Evolutionary conservation across 2,113 vertebrate species (phyloP).

Genomic region (Pluvianellus socialis): DNA sequence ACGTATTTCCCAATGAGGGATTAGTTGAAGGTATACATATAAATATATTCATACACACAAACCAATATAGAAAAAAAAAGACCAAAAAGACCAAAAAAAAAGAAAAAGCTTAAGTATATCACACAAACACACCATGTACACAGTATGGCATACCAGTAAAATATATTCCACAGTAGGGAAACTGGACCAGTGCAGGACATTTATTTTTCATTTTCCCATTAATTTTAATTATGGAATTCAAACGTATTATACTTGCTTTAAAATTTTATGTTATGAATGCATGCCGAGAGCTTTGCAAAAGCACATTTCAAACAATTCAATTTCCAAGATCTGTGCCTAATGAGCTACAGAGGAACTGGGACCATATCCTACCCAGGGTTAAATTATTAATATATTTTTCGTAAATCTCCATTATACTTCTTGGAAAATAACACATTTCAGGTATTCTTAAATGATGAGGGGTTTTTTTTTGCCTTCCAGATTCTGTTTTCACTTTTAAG

Average conservation of each 20-base stretch:
- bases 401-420: not conserved
- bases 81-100: not conserved
- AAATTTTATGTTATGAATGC: slow-evolving; percentile 68
- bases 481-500: not conserved
- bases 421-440: slow-evolving; percentile 51
- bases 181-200: slow-evolving; percentile 35
- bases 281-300: slow-evolving; percentile 66
- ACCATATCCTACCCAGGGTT: slow-evolving; percentile 29
- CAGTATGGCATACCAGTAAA: not conserved
- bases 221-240: slow-evolving; percentile 79
- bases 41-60: not conserved
- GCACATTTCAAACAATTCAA: slow-evolving; percentile 70
- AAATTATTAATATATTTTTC: slow-evolving; percentile 66
- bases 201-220: slow-evolving; percentile 75
- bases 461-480: not conserved
- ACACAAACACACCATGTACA: not conserved
- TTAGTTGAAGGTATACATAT: not conserved
- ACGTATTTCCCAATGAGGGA: not conserved
- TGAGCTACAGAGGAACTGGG: slow-evolving; percentile 49
- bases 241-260: slow-evolving; percentile 73
- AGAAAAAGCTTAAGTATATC: not conserved
- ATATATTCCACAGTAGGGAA: slow-evolving; percentile 17
- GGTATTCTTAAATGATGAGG: not conserved
- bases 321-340: slow-evolving; percentile 69
- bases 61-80: not conserved